Evolutionary conservation across 2,888 invertebrate genomes (phyloP), one percentile per base, ranked within the genome.

Genomic region (Aleiodes leptofemur): DNA sequence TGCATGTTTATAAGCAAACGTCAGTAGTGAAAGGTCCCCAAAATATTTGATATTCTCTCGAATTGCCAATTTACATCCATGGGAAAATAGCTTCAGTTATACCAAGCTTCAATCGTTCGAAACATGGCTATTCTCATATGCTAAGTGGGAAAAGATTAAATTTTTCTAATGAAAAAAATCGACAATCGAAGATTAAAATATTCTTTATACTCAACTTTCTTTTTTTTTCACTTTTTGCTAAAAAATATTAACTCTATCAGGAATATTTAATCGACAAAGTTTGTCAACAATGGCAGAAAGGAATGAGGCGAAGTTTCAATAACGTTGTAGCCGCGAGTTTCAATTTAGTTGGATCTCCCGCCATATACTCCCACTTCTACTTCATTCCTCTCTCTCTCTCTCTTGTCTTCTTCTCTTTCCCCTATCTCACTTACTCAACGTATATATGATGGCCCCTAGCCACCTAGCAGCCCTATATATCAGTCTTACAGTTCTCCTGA

Each of bases 1-100:
- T 84, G 83, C 84, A 85, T 85, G 84, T 83, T 85, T 83, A 83
- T 82, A 83, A 83, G 82, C 82, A 82, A 83, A 82, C 81, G 82
- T 77, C 72, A 77, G 73, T 73, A 64, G 73, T 51, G 59, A 56
- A 72, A 55, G 43, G 43, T 43, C 9, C 72, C 72, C 69, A 79
- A 79, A 83, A 83, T 83, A 76, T 81, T 43, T 79, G 79, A 81
- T 57, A 81, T 80, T 79, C 78, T 79, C 76, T 76, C 73, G 74
- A 82, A 83, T 83, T 81, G 83, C 79, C 83, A 83, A 83, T 84
- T 83, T 81, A 78, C 77, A 81, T 75, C 76, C 76, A 55, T 70
- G 78, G 74, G 75, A 82, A 43, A 43, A 80, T 79, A 76, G 76
- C 73, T 72, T 48, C 61, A 57, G 69, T 72, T 69, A 68, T 74